Evolutionary conservation across 2,113 vertebrate genomes (phyloP).

Genomic region (Psilopsiagon aurifrons): DNA sequence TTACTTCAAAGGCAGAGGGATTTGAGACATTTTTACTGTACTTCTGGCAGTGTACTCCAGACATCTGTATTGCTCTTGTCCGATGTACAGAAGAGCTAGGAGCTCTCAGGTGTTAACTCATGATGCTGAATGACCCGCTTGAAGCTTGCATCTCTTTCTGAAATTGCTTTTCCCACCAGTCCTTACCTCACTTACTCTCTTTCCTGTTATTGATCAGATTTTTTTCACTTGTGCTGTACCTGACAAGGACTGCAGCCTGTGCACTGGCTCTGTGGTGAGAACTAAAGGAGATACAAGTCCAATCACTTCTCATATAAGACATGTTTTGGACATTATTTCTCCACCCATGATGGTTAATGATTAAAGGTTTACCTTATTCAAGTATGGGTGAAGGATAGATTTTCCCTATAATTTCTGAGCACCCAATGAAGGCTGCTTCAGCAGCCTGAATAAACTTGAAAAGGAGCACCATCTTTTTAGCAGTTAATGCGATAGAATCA

Average conservation of each 20-base stretch:
- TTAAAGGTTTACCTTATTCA: not conserved
- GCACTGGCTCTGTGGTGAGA: not conserved
- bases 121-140: not conserved
- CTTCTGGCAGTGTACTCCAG: not conserved
- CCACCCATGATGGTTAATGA: not conserved
- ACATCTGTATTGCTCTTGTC: not conserved
- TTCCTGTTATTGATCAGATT: not conserved
- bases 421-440: not conserved
- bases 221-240: not conserved
- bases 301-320: not conserved
- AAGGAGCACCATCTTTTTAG: not conserved
- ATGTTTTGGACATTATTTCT: not conserved
- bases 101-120: not conserved
- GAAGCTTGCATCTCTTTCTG: not conserved
- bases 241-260: not conserved
- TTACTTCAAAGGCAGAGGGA: constrained; percentile 19
- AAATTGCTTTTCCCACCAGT: not conserved
- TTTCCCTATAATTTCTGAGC: not conserved
- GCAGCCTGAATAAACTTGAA: not conserved
- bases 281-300: not conserved
- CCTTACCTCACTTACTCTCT: not conserved
- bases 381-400: not conserved
- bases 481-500: not conserved
- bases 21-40: not conserved
- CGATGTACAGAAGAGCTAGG: not conserved